Percentiles rank a stretch among this genome's conserved stretches.
These are phyloP conservation scores for Rhabdophis nuchalis DNA, from an alignment of 2,797 vertebrate species.

Conservation along the genomic window DNA sequence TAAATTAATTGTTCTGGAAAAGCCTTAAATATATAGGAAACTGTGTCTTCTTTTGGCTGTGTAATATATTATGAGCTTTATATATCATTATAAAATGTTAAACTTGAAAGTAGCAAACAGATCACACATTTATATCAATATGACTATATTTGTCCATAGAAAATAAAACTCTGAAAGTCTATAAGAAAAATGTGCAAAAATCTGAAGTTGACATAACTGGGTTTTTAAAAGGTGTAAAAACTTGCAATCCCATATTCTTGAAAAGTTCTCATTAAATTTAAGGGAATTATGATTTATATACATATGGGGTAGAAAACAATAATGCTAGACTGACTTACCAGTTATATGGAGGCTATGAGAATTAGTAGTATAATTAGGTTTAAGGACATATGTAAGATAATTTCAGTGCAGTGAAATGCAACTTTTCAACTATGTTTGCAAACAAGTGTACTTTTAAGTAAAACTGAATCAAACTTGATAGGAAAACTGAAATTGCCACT, in stretches of 20 bases:
- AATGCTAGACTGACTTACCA: neutral
- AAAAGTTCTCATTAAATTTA: neutral
- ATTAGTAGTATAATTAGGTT: neutral
- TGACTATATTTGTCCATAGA: neutral
- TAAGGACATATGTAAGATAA: neutral
- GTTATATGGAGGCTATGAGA: neutral
- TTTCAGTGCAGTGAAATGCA: neutral
- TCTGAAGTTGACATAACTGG: neutral
- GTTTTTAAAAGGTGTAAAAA: neutral
- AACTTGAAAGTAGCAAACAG: neutral
- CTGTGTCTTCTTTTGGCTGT: neutral
- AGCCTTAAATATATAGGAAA: neutral
- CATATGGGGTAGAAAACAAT: neutral
- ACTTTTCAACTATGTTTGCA: neutral
- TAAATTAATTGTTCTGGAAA: neutral
- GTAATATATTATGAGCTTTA: neutral
- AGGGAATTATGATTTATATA: neutral
- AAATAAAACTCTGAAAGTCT: neutral
- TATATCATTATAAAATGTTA: neutral
- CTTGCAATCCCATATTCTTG: neutral
- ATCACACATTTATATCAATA: neutral
- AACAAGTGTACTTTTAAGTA: neutral
- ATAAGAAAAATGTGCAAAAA: neutral
- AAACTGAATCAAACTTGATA: neutral
- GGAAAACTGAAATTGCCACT: neutral